phyloP scores from a whole-genome alignment of 2,113 vertebrate genomes.

The Trichomycterus rosablanca region DNA sequence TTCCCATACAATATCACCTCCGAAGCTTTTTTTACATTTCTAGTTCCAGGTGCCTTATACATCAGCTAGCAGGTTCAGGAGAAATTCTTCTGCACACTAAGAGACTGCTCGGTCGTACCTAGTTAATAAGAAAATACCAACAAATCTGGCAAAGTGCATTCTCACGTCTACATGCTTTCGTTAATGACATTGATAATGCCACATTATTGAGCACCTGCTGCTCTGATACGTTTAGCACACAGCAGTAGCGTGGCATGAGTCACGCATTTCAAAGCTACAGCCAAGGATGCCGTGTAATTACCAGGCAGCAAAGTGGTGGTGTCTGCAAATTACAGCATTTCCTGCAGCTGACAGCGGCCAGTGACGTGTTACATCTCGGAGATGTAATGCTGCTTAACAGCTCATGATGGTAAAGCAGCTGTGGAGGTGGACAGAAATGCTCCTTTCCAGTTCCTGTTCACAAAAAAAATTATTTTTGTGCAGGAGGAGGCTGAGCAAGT shows the following conservation, averaged over 20 bases:
- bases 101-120: not conserved
- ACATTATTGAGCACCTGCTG: conserved; percentile 19
- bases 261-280: conserved; percentile 21
- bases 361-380: conserved; percentile 7
- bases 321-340: conserved; percentile 35
- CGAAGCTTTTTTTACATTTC: no score
- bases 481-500: no score
- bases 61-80: not conserved
- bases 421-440: conserved; percentile 31
- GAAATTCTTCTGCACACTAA: not conserved
- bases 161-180: not conserved
- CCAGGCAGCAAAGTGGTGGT: conserved; percentile 33
- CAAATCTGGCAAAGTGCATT: not conserved
- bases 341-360: conserved; percentile 29
- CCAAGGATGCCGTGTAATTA: conserved; percentile 44
- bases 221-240: conserved; percentile 8
- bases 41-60: no score
- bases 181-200: not conserved
- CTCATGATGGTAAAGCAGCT: not conserved
- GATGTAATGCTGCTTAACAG: conserved; percentile 11
- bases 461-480: no score
- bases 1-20: no score
- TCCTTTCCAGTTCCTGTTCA: conserved; percentile 2
- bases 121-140: not conserved
- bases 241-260: conserved; percentile 7